Evolutionary conservation across 2,888 invertebrate genomes (phyloP).

Genomic region (Hirtodrosophila cameraria): DNA sequence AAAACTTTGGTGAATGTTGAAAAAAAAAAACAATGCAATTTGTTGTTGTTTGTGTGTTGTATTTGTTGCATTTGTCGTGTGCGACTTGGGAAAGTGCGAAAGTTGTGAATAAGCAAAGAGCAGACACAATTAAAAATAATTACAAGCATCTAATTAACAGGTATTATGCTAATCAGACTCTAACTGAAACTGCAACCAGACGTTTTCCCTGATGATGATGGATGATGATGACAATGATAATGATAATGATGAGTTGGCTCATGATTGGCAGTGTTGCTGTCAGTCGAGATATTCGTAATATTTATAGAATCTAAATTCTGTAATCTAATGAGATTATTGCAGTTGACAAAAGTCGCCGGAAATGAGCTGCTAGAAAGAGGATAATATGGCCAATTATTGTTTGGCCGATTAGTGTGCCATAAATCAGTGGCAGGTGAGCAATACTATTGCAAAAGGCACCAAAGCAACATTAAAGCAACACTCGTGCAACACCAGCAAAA

Average conservation of each 20-base stretch:
- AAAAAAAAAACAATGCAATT: conserved; percentile 2
- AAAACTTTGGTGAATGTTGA: background rate
- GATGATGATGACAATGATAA: conserved; percentile 1
- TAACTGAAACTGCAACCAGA: background rate
- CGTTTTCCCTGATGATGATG: background rate
- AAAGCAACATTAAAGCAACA: too few relatives aligned
- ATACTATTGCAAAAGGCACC: too few relatives aligned
- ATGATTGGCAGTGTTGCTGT: conserved; percentile 5
- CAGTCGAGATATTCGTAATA: too few relatives aligned
- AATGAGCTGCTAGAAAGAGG: conserved; percentile 3
- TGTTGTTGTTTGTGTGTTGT: conserved; percentile 3
- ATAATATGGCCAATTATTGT: conserved; percentile 63
- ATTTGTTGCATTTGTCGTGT: background rate
- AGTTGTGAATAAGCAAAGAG: conserved; percentile 38
- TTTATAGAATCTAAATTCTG: too few relatives aligned
- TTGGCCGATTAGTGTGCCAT: conserved; percentile 64
- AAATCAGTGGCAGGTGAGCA: conserved; percentile 66
- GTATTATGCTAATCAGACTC: conserved; percentile 77
- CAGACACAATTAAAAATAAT: conserved; percentile 78
- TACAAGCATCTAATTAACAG: conserved; percentile 78
- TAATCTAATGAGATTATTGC: background rate
- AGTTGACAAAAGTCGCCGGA: conserved; percentile 25
- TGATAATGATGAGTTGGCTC: background rate
- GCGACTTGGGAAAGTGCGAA: conserved; percentile 53
- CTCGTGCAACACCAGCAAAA: conserved; percentile 10